These are phyloP conservation scores for Ichneumoninae sp. DNA, from an alignment of 2,888 invertebrate species.

Conservation along the genomic window DNA sequence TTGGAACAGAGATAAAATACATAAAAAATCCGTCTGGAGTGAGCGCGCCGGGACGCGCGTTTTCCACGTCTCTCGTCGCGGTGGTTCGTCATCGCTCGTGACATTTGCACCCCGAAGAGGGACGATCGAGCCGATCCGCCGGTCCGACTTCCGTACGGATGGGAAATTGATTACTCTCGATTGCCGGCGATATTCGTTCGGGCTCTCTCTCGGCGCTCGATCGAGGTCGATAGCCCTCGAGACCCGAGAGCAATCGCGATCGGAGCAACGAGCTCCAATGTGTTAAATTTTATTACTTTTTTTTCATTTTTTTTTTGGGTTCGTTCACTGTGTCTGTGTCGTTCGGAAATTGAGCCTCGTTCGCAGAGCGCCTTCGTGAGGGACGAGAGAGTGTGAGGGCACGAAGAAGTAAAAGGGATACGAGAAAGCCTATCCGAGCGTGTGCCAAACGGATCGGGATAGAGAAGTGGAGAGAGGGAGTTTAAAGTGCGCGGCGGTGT, in stretches of 20 bases:
- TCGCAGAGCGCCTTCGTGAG: not conserved
- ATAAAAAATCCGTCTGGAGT: too few species aligned
- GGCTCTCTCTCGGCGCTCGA: conserved; percentile 45
- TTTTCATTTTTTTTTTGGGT: conserved; percentile 7
- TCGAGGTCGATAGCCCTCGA: conserved; percentile 54
- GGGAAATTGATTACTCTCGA: conserved; percentile 10
- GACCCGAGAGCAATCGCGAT: conserved; percentile 45
- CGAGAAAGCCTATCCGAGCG: not conserved
- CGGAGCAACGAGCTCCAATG: conserved; percentile 15
- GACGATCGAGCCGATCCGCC: not conserved
- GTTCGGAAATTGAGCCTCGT: not conserved
- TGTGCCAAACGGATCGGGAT: conserved; percentile 31
- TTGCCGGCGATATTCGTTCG: not conserved
- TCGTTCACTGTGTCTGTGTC: not conserved
- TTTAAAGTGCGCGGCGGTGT: conserved; percentile 26
- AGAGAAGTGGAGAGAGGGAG: conserved; percentile 33
- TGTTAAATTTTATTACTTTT: not conserved
- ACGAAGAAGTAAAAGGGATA: conserved; percentile 5
- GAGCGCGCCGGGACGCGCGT: too few species aligned
- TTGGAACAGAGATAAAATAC: not conserved
- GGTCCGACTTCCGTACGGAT: not conserved
- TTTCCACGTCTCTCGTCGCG: not conserved
- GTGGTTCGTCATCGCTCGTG: not conserved
- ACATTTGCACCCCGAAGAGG: not conserved
- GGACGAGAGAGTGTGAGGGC: conserved; percentile 3